Conservation (phyloP, 1,140 invertebrate species). For the Orius insidiosus region DNA sequence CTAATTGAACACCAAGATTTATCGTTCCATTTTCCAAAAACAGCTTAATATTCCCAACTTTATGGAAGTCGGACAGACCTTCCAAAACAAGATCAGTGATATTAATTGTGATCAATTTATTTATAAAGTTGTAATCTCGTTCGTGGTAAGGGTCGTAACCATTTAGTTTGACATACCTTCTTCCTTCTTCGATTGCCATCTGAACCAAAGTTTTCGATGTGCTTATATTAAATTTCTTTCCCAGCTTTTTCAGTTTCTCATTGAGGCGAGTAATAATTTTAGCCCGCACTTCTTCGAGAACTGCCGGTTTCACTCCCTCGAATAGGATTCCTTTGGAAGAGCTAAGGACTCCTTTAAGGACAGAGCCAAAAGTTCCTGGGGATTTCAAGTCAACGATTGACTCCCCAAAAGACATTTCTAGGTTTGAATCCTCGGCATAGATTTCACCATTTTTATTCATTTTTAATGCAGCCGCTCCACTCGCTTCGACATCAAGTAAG, state of each 20-base stretch:
- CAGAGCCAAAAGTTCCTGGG: conserved; percentile 49
- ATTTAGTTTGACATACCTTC: conserved; percentile 48
- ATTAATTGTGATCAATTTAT: conserved; percentile 18
- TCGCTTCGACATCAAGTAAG: conserved; percentile 45
- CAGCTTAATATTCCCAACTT: conserved; percentile 57
- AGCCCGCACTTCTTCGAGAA: conserved; percentile 38
- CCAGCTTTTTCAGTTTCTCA: conserved; percentile 15
- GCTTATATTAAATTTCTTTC: conserved; percentile 34
- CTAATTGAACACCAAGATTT: conserved; percentile 47
- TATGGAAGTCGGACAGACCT: conserved; percentile 59
- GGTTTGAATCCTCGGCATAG: conserved; percentile 52
- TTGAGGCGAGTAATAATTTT: conserved; percentile 40
- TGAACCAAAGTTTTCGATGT: conserved; percentile 44
- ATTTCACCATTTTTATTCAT: conserved; percentile 53
- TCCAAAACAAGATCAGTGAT: conserved; percentile 45
- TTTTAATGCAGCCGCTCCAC: conserved; percentile 43
- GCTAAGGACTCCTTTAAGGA: conserved; percentile 61
- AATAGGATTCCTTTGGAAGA: conserved; percentile 61
- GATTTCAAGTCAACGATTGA: conserved; percentile 66
- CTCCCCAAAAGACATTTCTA: conserved; percentile 58
- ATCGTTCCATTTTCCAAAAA: conserved; percentile 38
- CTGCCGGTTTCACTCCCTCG: conserved; percentile 66
- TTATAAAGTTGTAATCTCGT: conserved; percentile 32
- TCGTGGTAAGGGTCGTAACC: conserved; percentile 50
- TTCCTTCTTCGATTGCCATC: conserved; percentile 51